phyloP scores from a whole-genome alignment of 2,797 vertebrate genomes.

The Sylvia borin region DNA sequence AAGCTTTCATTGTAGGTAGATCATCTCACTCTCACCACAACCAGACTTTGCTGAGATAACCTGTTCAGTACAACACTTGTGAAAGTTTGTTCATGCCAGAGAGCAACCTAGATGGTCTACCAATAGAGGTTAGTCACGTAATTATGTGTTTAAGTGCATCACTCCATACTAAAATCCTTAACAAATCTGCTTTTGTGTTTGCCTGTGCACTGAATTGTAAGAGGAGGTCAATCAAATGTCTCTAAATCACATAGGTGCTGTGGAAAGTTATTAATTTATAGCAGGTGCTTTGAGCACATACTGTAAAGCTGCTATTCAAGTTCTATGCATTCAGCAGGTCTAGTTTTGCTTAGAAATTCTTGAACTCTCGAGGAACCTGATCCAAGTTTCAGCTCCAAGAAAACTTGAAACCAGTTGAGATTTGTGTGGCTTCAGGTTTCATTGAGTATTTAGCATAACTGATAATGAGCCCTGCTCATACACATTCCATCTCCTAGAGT shows the following conservation, averaged over 20 bases:
- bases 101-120: not conserved
- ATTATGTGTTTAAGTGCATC: not conserved
- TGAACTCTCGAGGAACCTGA: slow-evolving; percentile 6
- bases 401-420: slow-evolving; percentile 28
- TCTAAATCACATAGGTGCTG: not conserved
- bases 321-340: slow-evolving; percentile 20
- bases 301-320: not conserved
- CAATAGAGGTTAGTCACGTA: not conserved
- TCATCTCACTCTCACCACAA: not conserved
- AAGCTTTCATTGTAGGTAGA: not conserved
- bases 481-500: not conserved
- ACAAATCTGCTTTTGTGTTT: not conserved
- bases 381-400: not conserved
- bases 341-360: slow-evolving; percentile 57
- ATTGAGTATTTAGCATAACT: not conserved
- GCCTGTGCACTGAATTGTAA: not conserved
- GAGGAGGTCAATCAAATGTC: not conserved
- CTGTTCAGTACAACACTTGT: not conserved
- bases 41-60: not conserved
- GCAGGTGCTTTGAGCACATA: not conserved
- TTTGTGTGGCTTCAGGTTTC: slow-evolving; percentile 20
- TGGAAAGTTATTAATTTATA: not conserved
- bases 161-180: not conserved
- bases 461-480: not conserved
- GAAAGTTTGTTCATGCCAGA: not conserved